These are phyloP conservation scores for Gallinago stenura DNA, from an alignment of 2,797 vertebrate species.

Conservation along the genomic window DNA sequence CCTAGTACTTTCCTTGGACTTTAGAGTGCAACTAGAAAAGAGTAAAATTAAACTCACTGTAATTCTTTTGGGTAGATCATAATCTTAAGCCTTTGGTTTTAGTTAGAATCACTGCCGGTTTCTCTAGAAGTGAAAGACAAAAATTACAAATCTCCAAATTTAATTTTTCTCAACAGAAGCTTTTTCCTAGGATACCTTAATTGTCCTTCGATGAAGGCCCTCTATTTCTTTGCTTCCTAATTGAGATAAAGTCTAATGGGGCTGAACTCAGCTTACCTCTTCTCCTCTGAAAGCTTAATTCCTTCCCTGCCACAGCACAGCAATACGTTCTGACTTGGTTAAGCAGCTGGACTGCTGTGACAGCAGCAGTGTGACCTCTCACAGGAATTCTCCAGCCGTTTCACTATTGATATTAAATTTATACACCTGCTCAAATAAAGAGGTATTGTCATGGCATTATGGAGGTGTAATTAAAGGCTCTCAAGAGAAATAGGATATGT, in stretches of 20 bases:
- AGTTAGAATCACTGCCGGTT: background rate
- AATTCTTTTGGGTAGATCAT: background rate
- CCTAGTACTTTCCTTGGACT: background rate
- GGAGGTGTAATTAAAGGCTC: background rate
- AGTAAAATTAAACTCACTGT: background rate
- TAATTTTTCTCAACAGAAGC: background rate
- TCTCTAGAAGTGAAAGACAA: background rate
- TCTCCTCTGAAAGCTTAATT: conserved; percentile 17
- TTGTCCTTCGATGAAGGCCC: background rate
- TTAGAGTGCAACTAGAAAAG: background rate
- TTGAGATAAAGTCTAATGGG: background rate
- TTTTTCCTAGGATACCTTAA: background rate
- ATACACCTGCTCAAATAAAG: background rate
- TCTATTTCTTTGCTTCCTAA: background rate
- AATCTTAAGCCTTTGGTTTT: background rate
- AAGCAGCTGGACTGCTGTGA: conserved; percentile 10
- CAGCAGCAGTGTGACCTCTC: background rate
- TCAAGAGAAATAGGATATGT: background rate
- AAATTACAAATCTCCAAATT: background rate
- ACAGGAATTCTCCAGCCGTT: background rate
- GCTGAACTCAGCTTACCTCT: background rate
- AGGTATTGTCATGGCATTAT: background rate
- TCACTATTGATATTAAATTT: background rate
- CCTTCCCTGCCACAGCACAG: background rate
- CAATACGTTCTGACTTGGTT: background rate